These are phyloP conservation scores for Nemurella pictetii DNA, from an alignment of 2,888 invertebrate species.

Conservation along the genomic window DNA sequence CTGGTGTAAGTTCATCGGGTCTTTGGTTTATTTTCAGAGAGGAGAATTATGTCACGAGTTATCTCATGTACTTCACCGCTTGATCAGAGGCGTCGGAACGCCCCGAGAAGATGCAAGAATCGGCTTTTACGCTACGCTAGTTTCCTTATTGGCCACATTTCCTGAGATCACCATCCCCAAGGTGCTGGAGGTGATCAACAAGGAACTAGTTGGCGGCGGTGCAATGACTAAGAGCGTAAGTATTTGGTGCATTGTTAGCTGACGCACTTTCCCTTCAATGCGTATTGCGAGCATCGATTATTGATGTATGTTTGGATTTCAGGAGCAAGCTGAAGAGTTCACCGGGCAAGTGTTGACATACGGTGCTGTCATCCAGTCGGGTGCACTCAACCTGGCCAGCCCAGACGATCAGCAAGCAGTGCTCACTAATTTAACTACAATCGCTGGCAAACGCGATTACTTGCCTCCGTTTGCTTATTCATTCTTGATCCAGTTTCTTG, in stretches of 20 bases:
- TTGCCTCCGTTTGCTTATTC: slow-evolving; percentile 62
- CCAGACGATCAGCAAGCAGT: slow-evolving; percentile 57
- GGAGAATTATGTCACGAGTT: slow-evolving; percentile 58
- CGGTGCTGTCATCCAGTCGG: slow-evolving; percentile 70
- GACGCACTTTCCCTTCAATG: no score
- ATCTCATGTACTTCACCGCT: slow-evolving; percentile 67
- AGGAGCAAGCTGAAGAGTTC: slow-evolving; percentile 76
- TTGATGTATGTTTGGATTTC: slow-evolving; percentile 39
- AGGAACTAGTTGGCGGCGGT: slow-evolving; percentile 64
- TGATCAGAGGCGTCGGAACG: slow-evolving; percentile 73
- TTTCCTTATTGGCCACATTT: slow-evolving; percentile 60
- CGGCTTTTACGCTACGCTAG: slow-evolving; percentile 71
- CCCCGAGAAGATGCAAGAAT: slow-evolving; percentile 64
- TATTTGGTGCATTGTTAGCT: no score
- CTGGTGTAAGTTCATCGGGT: no score
- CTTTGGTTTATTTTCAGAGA: slow-evolving; percentile 61
- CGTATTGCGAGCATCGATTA: neutral
- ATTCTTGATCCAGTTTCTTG: slow-evolving; percentile 64
- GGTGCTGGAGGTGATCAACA: slow-evolving; percentile 63
- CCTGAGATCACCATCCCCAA: slow-evolving; percentile 57
- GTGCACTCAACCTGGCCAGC: slow-evolving; percentile 56
- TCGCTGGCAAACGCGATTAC: slow-evolving; percentile 66
- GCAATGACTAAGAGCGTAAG: slow-evolving; percentile 70
- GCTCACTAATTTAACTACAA: slow-evolving; percentile 55
- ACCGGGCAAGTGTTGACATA: slow-evolving; percentile 72